Conservation (phyloP, 2,113 vertebrate genomes). For the Jacana jacana region DNA sequence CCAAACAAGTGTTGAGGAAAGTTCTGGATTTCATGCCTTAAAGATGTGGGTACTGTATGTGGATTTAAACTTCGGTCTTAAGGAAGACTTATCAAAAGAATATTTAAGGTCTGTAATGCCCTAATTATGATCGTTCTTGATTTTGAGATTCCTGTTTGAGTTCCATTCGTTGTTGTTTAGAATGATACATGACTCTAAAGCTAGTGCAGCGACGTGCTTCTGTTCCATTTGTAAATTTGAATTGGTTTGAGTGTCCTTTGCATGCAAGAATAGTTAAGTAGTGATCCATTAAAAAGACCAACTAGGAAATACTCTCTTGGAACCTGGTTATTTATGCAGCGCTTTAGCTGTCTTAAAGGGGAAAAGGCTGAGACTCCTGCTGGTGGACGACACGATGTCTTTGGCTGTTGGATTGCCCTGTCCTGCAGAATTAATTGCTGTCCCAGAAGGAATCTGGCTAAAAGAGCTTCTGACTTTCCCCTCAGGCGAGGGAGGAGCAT, state of each 20-base stretch:
- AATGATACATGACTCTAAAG: neutral
- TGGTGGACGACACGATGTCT: neutral
- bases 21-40: neutral
- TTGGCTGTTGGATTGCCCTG: neutral
- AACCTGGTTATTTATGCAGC: constrained; percentile 29
- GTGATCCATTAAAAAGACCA: constrained; percentile 24
- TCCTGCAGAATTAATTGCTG: neutral
- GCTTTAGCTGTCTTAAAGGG: neutral
- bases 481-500: neutral
- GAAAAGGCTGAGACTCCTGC: neutral
- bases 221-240: constrained; percentile 10
- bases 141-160: neutral
- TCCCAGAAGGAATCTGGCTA: neutral
- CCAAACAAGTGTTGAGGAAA: neutral
- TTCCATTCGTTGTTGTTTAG: neutral
- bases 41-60: neutral
- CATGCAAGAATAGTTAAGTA: constrained; percentile 25
- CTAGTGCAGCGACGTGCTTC: neutral
- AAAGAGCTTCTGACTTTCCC: neutral
- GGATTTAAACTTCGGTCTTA: neutral
- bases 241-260: constrained; percentile 13
- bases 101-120: neutral
- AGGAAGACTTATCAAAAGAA: neutral
- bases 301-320: constrained; percentile 20
- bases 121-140: neutral